These are phyloP conservation scores for Thryonomys swinderianus DNA, from an alignment of 2,113 vertebrate species.

Conservation along the genomic window DNA sequence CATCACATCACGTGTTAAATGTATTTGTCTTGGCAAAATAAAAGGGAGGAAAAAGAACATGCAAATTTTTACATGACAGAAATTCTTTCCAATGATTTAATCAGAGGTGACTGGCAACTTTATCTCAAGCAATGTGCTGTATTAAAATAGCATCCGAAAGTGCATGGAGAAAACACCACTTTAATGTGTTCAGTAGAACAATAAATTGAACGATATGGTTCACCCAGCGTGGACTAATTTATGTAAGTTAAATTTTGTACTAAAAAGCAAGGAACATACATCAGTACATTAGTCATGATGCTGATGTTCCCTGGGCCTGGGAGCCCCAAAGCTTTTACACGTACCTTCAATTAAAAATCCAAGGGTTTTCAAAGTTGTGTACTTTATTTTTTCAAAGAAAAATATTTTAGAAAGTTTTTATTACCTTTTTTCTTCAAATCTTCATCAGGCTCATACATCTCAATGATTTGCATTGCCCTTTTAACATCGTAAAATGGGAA, in stretches of 20 bases:
- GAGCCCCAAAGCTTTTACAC: not conserved
- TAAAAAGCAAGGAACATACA: not conserved
- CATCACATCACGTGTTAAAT: not conserved
- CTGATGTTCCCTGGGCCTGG: not conserved
- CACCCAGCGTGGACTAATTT: not conserved
- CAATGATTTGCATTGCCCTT: conserved; percentile 97
- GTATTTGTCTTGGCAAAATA: not conserved
- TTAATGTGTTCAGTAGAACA: not conserved
- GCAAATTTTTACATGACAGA: not conserved
- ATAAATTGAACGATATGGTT: not conserved
- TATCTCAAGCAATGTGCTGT: not conserved
- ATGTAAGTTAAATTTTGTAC: not conserved
- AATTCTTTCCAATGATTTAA: not conserved
- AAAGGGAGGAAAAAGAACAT: conserved; percentile 6
- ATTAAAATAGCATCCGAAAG: not conserved
- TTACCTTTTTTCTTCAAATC: conserved; percentile 97
- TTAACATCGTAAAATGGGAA: conserved; percentile 98
- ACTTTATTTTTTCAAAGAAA: not conserved
- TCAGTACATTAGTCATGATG: not conserved
- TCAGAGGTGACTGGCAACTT: not conserved
- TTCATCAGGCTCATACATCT: conserved; percentile 95
- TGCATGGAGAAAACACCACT: not conserved
- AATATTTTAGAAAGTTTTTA: not conserved
- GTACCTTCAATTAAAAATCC: conserved; percentile 39
- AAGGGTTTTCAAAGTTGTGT: not conserved